Base-by-base conservation (phyloP, 2,797 vertebrate genomes). In the Muscicapa comitata region DNA sequence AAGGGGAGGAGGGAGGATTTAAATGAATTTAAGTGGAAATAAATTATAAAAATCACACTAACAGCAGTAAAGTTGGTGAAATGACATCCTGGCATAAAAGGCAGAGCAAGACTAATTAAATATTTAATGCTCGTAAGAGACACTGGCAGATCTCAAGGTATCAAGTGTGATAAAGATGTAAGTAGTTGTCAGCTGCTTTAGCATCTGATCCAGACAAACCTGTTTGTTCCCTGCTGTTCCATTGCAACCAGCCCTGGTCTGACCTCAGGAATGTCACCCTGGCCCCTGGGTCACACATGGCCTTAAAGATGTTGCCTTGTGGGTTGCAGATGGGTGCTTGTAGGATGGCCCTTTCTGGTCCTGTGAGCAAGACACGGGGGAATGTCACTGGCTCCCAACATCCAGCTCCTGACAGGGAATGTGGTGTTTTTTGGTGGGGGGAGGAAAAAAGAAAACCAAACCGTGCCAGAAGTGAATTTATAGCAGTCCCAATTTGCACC, bases 21-120 rank as follows among this genome's bases (percentile, higher is more conserved):
- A 53, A 93, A 71, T 7, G 21, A 53, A 84, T 47, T 89, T 68
- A 12, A 92, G 78, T 67, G 62, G 83, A 81, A 95, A 90, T 70
- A 85, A 95, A 92, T 93, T 43, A 72, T 26, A 65, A 79, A 80
- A 93, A 91, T 90, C 84, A 79, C 26, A 25, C 62, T 76, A 80
- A 91, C 18, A 77, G 82, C 67, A 75, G 72, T 75, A 48, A 91
- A 91, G 80, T 91, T 25, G 25, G 54, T 90, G 88, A 93, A 95
- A 94, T 62, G 70, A 75, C 72, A 57, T 57, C 33, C 58, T 81
- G 74, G 31, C 72, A 74, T 67, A 79, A 94, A 95, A 95, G 43
- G 75, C 93, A 94, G 75, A 70, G 53, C 66, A 84, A 92, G 95
- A 33, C 88, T 84, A 91, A 96, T 96, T 78, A 93, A 93, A 78